Conservation (phyloP, 1,140 invertebrate species). For the Sinonovacula constricta region DNA sequence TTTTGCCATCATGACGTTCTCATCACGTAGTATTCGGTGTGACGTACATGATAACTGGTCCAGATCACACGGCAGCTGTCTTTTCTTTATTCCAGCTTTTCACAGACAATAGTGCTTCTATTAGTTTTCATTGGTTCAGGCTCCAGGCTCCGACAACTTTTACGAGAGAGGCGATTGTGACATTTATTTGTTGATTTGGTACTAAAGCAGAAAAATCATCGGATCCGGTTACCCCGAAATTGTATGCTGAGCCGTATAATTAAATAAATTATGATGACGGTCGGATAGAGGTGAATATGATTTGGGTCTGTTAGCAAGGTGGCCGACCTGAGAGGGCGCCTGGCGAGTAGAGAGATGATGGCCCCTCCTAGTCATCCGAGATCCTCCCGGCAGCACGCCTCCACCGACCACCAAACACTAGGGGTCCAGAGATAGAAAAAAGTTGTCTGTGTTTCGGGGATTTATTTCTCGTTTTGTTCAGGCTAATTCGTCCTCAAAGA, state of each 20-base stretch:
- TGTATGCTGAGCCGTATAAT: conserved; percentile 15
- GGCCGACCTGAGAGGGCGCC: too few species aligned
- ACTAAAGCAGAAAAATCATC: conserved; percentile 41
- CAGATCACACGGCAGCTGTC: conserved; percentile 35
- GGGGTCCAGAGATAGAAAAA: too few species aligned
- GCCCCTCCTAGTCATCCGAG: too few species aligned
- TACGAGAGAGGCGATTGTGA: conserved; percentile 20
- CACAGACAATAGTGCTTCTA: conserved; percentile 44
- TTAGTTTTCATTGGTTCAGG: conserved; percentile 45
- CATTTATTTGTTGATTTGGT: conserved; percentile 46
- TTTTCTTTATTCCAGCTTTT: conserved; percentile 42
- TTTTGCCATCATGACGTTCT: too few species aligned
- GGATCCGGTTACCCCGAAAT: conserved; percentile 34
- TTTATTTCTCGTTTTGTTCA: too few species aligned
- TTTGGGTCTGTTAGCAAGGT: background rate
- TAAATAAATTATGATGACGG: conserved; percentile 19
- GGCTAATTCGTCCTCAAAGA: too few species aligned
- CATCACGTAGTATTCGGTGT: conserved; percentile 4
- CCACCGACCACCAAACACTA: too few species aligned
- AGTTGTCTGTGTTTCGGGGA: too few species aligned
- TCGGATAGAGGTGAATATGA: background rate
- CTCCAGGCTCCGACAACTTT: conserved; percentile 13
- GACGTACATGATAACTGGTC: conserved; percentile 30
- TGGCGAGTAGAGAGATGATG: too few species aligned
- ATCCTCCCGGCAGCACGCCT: too few species aligned